Conservation (phyloP, 2,113 vertebrate species). For the Gymnarchus niloticus region DNA sequence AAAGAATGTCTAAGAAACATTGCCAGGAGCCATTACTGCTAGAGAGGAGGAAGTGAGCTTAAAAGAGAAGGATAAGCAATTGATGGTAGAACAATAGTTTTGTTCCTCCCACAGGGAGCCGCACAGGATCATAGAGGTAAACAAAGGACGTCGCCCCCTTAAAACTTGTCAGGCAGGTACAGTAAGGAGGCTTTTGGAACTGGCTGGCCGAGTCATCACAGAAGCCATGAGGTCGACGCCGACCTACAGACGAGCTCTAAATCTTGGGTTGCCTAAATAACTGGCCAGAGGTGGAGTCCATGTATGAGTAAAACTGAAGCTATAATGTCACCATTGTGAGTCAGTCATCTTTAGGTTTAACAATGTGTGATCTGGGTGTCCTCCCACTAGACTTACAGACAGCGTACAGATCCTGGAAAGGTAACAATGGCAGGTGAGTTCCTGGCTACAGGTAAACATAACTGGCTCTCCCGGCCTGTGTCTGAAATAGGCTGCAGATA, state of each 20-base stretch:
- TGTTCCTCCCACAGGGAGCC: not conserved
- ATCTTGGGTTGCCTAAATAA: too few species aligned
- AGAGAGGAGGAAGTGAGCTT: not conserved
- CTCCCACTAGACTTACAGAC: not conserved
- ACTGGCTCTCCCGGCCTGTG: not conserved
- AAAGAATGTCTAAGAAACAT: not conserved
- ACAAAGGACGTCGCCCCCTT: not conserved
- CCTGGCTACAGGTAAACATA: not conserved
- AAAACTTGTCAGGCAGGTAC: not conserved
- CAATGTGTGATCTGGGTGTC: not conserved
- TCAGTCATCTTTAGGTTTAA: not conserved
- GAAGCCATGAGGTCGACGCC: not conserved
- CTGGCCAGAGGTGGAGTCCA: too few species aligned
- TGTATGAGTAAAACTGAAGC: not conserved
- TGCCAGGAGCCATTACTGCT: not conserved
- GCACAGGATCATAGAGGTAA: not conserved
- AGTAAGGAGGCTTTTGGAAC: not conserved
- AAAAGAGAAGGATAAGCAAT: not conserved
- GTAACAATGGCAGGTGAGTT: not conserved
- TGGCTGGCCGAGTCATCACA: not conserved
- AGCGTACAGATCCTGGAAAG: not conserved
- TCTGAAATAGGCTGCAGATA: not conserved
- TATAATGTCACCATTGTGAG: not conserved
- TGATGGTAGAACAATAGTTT: not conserved
- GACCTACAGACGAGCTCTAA: not conserved